Evolutionary conservation across 2,888 invertebrate species (phyloP).

Genomic region (Caenorhabditis macrosperma): DNA sequence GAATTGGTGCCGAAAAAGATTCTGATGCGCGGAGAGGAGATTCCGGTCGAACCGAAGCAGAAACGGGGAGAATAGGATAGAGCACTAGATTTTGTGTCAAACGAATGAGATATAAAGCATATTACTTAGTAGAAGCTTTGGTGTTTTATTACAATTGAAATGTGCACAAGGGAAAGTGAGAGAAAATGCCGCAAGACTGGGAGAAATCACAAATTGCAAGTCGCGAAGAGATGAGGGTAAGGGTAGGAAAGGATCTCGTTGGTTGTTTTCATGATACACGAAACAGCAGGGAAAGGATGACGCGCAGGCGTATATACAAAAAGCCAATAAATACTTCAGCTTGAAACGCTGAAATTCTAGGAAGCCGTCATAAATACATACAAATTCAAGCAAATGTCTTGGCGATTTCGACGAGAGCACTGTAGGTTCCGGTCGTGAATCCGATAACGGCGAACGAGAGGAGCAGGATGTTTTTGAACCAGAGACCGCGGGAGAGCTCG

Average conservation of each 20-base stretch:
- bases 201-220: neutral
- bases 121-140: too few relatives aligned
- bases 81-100: neutral
- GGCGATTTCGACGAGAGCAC: slow-evolving; percentile 68
- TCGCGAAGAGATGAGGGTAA: neutral
- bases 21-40: slow-evolving; percentile 17
- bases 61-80: neutral
- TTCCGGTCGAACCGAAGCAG: slow-evolving; percentile 13
- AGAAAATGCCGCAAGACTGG: neutral
- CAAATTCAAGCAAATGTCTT: slow-evolving; percentile 56
- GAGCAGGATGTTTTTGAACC: slow-evolving; percentile 71
- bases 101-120: neutral
- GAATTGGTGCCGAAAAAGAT: slow-evolving; percentile 48
- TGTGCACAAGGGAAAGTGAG: neutral
- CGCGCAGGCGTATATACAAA: slow-evolving; percentile 6
- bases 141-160: neutral
- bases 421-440: slow-evolving; percentile 78
- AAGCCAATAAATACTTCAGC: neutral
- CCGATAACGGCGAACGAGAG: slow-evolving; percentile 75
- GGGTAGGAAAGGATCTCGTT: neutral
- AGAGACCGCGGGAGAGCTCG: slow-evolving; percentile 62
- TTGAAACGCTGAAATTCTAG: slow-evolving; percentile 27
- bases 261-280: slow-evolving; percentile 26
- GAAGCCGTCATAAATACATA: neutral
- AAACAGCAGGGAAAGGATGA: neutral